Base-by-base conservation (phyloP, 1,140 invertebrate species). In the Uloborus diversus region DNA sequence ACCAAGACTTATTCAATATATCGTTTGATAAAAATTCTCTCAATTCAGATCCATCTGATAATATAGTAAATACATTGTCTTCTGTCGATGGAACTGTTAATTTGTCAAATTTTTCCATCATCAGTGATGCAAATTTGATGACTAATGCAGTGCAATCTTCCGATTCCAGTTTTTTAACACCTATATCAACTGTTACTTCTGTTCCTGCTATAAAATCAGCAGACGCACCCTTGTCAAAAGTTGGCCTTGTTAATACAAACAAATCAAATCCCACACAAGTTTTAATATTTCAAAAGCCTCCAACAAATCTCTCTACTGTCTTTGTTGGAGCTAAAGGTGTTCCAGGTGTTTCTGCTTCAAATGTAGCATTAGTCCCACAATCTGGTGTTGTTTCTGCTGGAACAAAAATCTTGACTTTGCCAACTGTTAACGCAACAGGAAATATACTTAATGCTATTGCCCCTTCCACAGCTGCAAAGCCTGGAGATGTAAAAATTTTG, bases 401-500 rank as follows among this genome's bases (percentile, higher is more conserved):
- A 20, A 53, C 73, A 11, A 76, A 76, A 61, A 64, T 51, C 42
- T 35, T 76, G 28, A 76, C 76, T 14, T 33, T 68, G 11, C 76
- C 76, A 20, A 23, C 76, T 11, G 25, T 79, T 28, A 69, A 79
- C 30, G 47, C 62, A 30, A 23, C 33, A 27, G 64, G 76, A 47
- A 69, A 69, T 59, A 17, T 79, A 42, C 47, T 69, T 33, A 65
- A 23, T 37, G 37, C 49, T 28, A 49, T 56, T 23, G 42, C 17
- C 14, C 57, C 64, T 5, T 35, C 56, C 33, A 2, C 42, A 3
- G 5, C 59, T 13, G 59, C 23, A 17, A 80, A 80, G 47, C 28
- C 30, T 33, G 57, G 25, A 71, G 79, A 71, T 53, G 68, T 80
- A 7, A 80, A 80, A 42, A 68, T 80, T 7, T 35, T 71, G 2